phyloP scores from a whole-genome alignment of 2,797 vertebrate species.

The Artibeus jamaicensis region DNA sequence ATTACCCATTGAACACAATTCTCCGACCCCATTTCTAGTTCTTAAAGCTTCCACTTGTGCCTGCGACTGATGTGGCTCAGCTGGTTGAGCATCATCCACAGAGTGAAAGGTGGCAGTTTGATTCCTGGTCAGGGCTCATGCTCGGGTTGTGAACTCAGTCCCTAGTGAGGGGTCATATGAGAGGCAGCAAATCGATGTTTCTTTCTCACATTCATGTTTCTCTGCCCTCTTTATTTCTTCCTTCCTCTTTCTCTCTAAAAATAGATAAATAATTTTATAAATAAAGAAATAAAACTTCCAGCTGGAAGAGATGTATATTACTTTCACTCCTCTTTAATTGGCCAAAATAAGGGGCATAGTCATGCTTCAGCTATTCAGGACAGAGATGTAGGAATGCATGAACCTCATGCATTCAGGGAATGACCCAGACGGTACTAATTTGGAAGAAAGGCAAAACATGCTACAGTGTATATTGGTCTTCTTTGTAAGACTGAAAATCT shows the following conservation, averaged over 20 bases:
- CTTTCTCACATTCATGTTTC: not conserved
- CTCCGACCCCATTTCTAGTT: not conserved
- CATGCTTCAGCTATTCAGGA: not conserved
- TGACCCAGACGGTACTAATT: not conserved
- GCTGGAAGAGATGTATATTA: not conserved
- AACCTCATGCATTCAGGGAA: not conserved
- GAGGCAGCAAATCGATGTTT: not conserved
- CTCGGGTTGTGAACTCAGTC: not conserved
- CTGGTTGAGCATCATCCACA: not conserved
- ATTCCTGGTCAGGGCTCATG: no score
- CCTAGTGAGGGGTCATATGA: no score
- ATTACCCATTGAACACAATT: not conserved
- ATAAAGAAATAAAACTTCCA: not conserved
- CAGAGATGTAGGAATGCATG: no score
- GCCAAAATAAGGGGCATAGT: not conserved
- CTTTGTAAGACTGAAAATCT: not conserved
- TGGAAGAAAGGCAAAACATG: not conserved
- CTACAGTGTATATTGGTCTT: not conserved
- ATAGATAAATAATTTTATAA: not conserved
- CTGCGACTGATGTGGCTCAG: not conserved
- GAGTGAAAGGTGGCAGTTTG: not conserved
- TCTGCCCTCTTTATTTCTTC: not conserved
- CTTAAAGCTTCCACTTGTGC: not conserved
- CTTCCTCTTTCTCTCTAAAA: not conserved
- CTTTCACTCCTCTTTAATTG: not conserved